These are phyloP conservation scores for Acrobasis suavella DNA, from an alignment of 2,888 invertebrate genomes.

Conservation along the genomic window DNA sequence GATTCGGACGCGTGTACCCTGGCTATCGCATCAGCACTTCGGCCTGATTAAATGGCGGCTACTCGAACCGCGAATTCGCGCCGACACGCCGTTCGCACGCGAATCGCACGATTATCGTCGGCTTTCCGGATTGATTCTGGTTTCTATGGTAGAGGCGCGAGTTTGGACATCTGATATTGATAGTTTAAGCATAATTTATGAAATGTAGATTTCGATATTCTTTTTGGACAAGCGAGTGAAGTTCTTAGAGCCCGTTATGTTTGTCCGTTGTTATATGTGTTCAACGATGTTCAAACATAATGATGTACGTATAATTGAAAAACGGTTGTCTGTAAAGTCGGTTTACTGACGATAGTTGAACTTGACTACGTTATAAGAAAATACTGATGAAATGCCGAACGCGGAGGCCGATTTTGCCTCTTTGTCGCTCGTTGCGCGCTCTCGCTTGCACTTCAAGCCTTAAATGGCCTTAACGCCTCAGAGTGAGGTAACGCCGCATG, in stretches of 20 bases:
- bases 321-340: too few relatives aligned
- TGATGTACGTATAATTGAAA: too few relatives aligned
- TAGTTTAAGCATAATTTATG: neutral
- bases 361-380: too few relatives aligned
- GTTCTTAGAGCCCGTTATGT: neutral
- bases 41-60: constrained; percentile 71
- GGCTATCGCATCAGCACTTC: constrained; percentile 65
- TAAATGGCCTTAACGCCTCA: too few relatives aligned
- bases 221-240: neutral
- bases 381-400: too few relatives aligned
- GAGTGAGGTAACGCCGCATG: too few relatives aligned
- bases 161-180: neutral
- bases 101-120: constrained; percentile 46
- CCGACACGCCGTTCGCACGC: constrained; percentile 55
- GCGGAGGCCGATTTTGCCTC: too few relatives aligned
- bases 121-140: constrained; percentile 6
- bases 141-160: neutral
- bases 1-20: constrained; percentile 52
- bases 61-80: constrained; percentile 56
- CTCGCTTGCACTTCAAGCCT: too few relatives aligned
- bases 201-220: neutral
- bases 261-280: neutral
- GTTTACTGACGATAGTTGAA: too few relatives aligned
- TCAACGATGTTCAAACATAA: too few relatives aligned
- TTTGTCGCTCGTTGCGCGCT: too few relatives aligned